A percentile compares a stretch with the other conserved stretches of the same genome.
phyloP scores from a whole-genome alignment of 2,797 vertebrate genomes.

The Lemur catta region DNA sequence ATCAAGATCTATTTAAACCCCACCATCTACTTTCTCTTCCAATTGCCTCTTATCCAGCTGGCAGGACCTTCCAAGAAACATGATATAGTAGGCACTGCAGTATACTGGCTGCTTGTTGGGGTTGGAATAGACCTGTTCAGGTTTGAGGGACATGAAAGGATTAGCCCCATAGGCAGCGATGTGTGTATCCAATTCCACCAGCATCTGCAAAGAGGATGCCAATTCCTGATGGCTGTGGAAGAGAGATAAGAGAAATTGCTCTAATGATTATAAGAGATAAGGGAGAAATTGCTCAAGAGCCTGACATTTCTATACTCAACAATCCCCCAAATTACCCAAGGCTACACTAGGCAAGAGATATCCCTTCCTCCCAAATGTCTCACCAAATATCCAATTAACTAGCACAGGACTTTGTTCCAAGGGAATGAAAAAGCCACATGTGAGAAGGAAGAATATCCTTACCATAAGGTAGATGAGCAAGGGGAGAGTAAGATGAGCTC shows the following conservation, averaged over 20 bases:
- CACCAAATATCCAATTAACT: conserved; percentile 21
- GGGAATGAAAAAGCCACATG: background rate
- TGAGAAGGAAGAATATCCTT: conserved; percentile 2
- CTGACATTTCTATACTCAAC: background rate
- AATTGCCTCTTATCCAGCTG: conserved; percentile 67
- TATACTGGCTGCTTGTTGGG: conserved; percentile 91
- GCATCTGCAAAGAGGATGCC: conserved; percentile 88
- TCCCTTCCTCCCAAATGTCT: conserved; percentile 7
- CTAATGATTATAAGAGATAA: background rate
- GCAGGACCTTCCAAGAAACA: conserved; percentile 84
- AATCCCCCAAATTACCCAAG: accelerated
- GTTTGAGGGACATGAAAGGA: conserved; percentile 90
- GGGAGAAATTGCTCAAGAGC: conserved; percentile 6
- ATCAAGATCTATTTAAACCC: conserved; percentile 32
- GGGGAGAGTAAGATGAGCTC: background rate
- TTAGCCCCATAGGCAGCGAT: conserved; percentile 85
- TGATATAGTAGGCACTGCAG: conserved; percentile 90
- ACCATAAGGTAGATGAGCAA: conserved; percentile 22
- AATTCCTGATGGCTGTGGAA: conserved; percentile 89
- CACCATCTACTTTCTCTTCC: conserved; percentile 62
- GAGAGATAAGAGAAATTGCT: conserved; percentile 26
- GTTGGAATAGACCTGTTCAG: conserved; percentile 91
- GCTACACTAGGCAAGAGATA: background rate
- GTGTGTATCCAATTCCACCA: conserved; percentile 87
- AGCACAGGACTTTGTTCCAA: conserved; percentile 24